These are phyloP conservation scores for Mellilla xanthometata DNA, from an alignment of 2,888 invertebrate species.

Conservation along the genomic window DNA sequence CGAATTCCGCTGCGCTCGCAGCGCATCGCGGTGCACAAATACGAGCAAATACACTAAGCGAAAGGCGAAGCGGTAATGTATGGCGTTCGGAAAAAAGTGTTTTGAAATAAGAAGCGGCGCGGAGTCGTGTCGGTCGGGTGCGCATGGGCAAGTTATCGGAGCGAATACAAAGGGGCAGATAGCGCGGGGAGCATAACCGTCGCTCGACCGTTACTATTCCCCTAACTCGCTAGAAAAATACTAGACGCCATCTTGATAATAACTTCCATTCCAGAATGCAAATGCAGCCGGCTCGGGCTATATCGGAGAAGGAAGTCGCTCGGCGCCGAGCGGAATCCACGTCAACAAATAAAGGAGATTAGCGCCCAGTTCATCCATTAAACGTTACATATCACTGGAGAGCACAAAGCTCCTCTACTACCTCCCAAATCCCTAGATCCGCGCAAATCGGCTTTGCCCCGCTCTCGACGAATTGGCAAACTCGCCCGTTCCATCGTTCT, in stretches of 20 bases:
- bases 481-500: constrained; percentile 32
- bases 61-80: constrained; percentile 64
- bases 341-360: constrained; percentile 61
- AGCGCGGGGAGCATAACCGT: constrained; percentile 81
- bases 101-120: constrained; percentile 73
- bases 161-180: constrained; percentile 82
- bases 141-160: constrained; percentile 82
- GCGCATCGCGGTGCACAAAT: constrained; percentile 60
- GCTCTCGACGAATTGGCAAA: constrained; percentile 54
- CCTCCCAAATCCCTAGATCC: constrained; percentile 30
- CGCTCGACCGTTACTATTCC: constrained; percentile 80
- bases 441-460: constrained; percentile 66
- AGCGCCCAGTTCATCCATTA: constrained; percentile 51
- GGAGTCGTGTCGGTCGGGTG: constrained; percentile 78
- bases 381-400: constrained; percentile 61
- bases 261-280: constrained; percentile 51
- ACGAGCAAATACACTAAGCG: constrained; percentile 35
- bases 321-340: constrained; percentile 39
- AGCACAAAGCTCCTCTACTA: constrained; percentile 57
- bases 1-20: constrained; percentile 28
- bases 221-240: constrained; percentile 78
- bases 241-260: constrained; percentile 72
- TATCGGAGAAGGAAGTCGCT: constrained; percentile 64
- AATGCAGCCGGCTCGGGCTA: constrained; percentile 51
- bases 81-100: constrained; percentile 59